These are phyloP conservation scores for Australoheros facetus DNA, from an alignment of 2,797 vertebrate species.

Conservation along the genomic window DNA sequence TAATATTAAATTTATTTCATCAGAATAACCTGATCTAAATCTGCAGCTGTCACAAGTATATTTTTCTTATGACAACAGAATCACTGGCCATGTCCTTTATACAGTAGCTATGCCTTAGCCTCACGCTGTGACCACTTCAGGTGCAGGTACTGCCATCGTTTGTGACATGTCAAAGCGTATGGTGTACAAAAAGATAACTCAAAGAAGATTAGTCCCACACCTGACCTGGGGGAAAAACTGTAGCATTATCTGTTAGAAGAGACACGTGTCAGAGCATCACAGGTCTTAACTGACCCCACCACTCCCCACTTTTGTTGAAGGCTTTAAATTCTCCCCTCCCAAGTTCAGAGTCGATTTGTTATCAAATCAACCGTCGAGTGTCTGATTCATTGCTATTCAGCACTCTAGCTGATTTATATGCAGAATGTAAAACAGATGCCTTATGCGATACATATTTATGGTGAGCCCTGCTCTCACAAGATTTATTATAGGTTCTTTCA, in stretches of 20 bases:
- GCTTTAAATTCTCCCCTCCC: conserved; percentile 97
- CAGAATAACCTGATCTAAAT: background rate
- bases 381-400: conserved; percentile 99
- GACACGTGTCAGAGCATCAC: conserved; percentile 57
- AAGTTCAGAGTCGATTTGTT: conserved; percentile 99
- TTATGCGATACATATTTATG: conserved; percentile 99
- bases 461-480: conserved; percentile 98
- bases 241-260: conserved; percentile 71
- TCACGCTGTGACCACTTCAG: conserved; percentile 36
- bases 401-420: conserved; percentile 99
- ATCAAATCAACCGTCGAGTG: conserved; percentile 99
- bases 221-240: conserved; percentile 50
- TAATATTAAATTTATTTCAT: background rate
- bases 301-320: conserved; percentile 81
- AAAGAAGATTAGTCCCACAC: conserved; percentile 59
- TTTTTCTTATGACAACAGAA: background rate
- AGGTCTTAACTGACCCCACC: conserved; percentile 68
- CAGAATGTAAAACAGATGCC: conserved; percentile 99
- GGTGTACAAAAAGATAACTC: conserved; percentile 58
- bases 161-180: conserved; percentile 44
- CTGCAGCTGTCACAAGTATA: background rate
- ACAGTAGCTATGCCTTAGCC: conserved; percentile 14
- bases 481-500: conserved; percentile 99
- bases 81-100: background rate
- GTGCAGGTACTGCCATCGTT: conserved; percentile 52